Evolutionary conservation across 2,888 invertebrate species (phyloP), one percentile per base, ranked within the genome.

Genomic region (Lutraria lutraria): DNA sequence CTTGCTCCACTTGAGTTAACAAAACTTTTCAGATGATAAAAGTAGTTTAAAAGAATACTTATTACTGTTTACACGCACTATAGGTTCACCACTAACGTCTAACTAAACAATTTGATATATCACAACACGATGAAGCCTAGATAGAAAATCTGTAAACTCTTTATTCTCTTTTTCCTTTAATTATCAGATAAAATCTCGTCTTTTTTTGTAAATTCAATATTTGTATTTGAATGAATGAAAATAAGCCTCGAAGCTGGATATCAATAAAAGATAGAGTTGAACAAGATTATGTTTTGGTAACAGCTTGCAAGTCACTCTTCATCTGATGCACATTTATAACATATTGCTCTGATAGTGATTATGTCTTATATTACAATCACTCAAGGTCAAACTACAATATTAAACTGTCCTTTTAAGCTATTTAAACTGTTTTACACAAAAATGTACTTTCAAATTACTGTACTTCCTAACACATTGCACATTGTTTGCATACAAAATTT

Each of bases 1-100:
- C 54, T 76, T 19, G 79, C 80, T 63, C 79, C 85, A 85, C 85
- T 85, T 56, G 60, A 85, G 80, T 85, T 79, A 80, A 80, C 85
- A 80, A 85, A 85, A 79, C 80, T 25, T 79, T 4, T 10, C 0
- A 19, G 29, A 34, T 29, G 83, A 83, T 85, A 85, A 85, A 83
- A 79, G 29, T 54, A 53, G 43, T 76, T 85, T 13, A 85, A 29
- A 84, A 63, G 72, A 63, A 76, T 85, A 85, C 85, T 85, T 85
- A 85, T 85, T 54, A 85, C 83, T 72, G 52, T 68, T 76, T 54
- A 84, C 60, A 85, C 80, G 80, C 85, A 85, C 54, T 54, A 21
- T 54, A 54, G 76, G 25, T 68, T 68, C 63, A n/a, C 63, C 25
- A 25, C 34, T 34, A 31, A 76, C 76, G 31, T 34, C 16, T 31